Evolutionary conservation across 2,797 vertebrate genomes (phyloP), one percentile per base, ranked within the genome.

Genomic region (Hephaestus fuliginosus): DNA sequence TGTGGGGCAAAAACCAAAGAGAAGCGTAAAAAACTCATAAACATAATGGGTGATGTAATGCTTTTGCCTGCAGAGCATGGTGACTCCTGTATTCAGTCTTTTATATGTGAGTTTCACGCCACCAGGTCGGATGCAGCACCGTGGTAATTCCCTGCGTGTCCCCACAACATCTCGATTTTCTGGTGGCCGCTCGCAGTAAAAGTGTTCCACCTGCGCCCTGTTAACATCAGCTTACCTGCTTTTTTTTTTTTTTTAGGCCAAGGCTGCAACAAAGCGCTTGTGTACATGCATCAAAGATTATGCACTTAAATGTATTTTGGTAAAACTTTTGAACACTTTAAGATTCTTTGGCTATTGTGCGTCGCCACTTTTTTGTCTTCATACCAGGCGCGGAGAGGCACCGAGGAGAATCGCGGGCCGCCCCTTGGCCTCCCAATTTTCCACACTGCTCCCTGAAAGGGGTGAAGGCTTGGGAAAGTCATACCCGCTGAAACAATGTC

Each of bases 381-480:
- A 53, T 74, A 86, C 77, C 87, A 86, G 88, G 84, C 72, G 69
- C 73, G 66, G 51, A 76, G 93, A 88, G 91, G 91, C 91, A 95
- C 95, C 95, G 95, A 95, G 95, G 95, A 96, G 92, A 96, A 97
- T 97, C 84, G 95, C 70, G 95, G 75, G 90, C 94, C 95, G 95
- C 95, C 96, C 91, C 91, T 92, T 81, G 92, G 92, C 91, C 91
- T 92, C 89, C 84, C 89, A 90, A 96, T 96, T 96, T 87, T 95
- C 95, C 95, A 96, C 95, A 95, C 92, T 93, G 76, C 66, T 72
- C 60, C n/a, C 63, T 95, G 91, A 95, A 96, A 95, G 86, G 92
- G 67, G 28, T 7, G 55, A 73, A 78, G 75, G 84, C 95, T 94
- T 96, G 95, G 94, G 95, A 96, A 96, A 94, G 90, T 91, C 90